Conservation (phyloP, 2,113 vertebrate genomes). For the Gallinago media region DNA sequence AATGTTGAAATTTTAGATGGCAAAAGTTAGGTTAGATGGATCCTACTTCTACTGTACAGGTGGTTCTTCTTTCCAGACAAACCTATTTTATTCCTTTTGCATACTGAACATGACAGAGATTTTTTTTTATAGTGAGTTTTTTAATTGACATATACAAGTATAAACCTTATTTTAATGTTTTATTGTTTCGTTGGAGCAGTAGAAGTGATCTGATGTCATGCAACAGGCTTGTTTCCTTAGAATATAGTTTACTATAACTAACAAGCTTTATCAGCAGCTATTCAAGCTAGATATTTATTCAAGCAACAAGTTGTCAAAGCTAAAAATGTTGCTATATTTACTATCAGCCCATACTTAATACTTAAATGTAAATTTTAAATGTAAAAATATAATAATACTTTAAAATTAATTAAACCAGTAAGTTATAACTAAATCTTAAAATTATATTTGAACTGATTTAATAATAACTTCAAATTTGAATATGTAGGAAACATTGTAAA, state of each 20-base stretch:
- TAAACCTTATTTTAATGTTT: neutral
- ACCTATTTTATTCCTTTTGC: neutral
- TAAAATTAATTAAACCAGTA: neutral
- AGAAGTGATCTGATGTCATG: neutral
- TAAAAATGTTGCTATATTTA: neutral
- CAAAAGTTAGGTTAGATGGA: neutral
- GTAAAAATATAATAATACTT: neutral
- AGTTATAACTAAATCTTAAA: neutral
- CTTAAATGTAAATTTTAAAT: neutral
- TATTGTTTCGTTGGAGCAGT: neutral
- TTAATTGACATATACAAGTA: neutral
- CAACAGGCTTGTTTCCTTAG: neutral
- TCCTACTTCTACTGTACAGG: neutral
- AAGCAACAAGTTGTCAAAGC: neutral
- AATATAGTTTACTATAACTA: neutral
- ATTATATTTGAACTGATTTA: neutral
- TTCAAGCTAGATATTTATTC: neutral
- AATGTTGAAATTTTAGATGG: neutral
- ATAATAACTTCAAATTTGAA: neutral
- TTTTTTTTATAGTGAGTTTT: neutral
- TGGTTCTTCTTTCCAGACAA: neutral
- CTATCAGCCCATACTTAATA: neutral
- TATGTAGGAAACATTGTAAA: neutral
- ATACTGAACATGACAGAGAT: neutral
- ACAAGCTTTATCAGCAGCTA: neutral